These are phyloP conservation scores for Anhinga rufa DNA, from an alignment of 2,113 vertebrate species.

Conservation along the genomic window DNA sequence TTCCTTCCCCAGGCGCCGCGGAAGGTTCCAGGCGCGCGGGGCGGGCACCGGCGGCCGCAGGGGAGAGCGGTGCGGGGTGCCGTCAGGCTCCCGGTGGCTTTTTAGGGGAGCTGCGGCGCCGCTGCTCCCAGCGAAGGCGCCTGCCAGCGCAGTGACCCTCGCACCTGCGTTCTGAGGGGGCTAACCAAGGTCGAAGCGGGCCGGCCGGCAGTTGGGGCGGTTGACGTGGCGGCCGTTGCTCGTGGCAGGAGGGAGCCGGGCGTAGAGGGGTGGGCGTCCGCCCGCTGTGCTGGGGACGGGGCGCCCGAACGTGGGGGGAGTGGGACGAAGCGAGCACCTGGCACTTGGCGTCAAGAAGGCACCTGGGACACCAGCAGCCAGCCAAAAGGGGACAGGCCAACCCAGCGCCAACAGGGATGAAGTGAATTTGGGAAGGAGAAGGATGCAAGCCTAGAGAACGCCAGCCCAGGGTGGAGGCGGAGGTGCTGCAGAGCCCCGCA, in stretches of 20 bases:
- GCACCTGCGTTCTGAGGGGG: accelerated
- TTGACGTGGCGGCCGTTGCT: accelerated
- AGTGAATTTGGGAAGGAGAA: background rate
- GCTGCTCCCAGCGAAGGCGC: background rate
- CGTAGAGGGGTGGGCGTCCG: background rate
- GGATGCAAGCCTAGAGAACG: accelerated
- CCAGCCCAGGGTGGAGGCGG: accelerated
- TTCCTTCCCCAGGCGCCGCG: background rate
- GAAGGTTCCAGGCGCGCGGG: background rate
- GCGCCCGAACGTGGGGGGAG: no score
- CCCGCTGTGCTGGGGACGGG: accelerated
- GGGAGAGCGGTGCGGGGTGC: background rate
- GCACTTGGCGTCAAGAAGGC: background rate
- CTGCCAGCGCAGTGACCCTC: accelerated
- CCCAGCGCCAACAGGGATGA: background rate
- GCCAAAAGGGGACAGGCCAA: background rate
- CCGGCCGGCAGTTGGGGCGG: accelerated
- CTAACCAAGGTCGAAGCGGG: accelerated
- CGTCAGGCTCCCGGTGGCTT: no score
- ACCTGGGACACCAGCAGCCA: no score
- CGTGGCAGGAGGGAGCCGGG: accelerated
- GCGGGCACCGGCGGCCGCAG: background rate
- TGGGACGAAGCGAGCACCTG: accelerated
- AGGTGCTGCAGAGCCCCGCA: background rate
- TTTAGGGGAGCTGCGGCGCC: accelerated